Conservation (phyloP, 2,113 vertebrate genomes). For the Hippocampus guttulatus region DNA sequence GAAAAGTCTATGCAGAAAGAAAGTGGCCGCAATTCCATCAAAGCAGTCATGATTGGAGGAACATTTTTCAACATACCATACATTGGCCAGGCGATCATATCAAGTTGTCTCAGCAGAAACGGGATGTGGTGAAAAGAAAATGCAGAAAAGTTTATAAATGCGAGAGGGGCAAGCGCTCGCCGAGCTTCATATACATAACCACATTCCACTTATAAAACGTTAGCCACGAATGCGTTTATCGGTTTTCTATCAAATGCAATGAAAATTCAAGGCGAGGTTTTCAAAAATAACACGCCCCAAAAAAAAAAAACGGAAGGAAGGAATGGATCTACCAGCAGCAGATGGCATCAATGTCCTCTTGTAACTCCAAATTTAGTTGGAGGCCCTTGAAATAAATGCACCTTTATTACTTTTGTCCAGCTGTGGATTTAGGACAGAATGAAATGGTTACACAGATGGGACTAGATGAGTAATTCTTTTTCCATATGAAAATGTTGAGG, state of each 20-base stretch:
- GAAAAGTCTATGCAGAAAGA: neutral
- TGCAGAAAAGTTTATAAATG: neutral
- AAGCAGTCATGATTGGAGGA: neutral
- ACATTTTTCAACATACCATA: neutral
- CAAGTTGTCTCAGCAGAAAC: neutral
- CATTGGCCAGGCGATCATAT: neutral
- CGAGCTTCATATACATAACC: neutral
- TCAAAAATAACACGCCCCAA: neutral
- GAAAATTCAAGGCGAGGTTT: neutral
- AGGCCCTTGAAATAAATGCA: neutral
- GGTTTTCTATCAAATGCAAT: neutral
- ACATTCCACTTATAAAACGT: neutral
- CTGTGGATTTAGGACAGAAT: slow-evolving; percentile 27
- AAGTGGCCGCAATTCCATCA: neutral
- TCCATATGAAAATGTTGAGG: slow-evolving; percentile 20
- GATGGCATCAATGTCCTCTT: neutral
- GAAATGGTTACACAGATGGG: slow-evolving; percentile 28
- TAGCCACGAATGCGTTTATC: neutral
- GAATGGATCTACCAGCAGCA: neutral
- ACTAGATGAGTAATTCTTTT: slow-evolving; percentile 19
- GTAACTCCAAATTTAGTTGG: neutral
- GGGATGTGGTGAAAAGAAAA: neutral
- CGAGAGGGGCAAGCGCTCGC: neutral
- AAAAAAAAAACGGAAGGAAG: neutral
- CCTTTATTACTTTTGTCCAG: slow-evolving; percentile 13